A percentile compares a stretch with the other conserved stretches of the same genome.
These are phyloP conservation scores for Tetrao urogallus DNA, from an alignment of 2,113 vertebrate species.

Conservation along the genomic window DNA sequence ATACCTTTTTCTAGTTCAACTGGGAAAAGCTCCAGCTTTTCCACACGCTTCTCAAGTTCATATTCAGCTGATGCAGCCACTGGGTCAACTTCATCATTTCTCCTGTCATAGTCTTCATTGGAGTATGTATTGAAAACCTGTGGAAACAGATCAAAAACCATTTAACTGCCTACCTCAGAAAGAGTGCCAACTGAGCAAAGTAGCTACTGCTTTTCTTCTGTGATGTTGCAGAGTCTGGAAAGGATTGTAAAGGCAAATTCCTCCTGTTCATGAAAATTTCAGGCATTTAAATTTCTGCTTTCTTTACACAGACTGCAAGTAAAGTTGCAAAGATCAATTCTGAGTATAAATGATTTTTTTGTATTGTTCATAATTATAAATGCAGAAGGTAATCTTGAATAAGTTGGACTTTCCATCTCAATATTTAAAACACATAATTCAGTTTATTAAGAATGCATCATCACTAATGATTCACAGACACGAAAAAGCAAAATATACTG, in stretches of 20 bases:
- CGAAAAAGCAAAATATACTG: not conserved
- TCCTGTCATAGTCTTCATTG: constrained; percentile 96
- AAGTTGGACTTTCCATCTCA: not conserved
- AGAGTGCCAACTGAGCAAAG: not conserved
- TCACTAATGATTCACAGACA: not conserved
- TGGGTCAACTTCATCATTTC: constrained; percentile 96
- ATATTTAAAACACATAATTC: not conserved
- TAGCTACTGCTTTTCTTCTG: not conserved
- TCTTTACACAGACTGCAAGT: not conserved
- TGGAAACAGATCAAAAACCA: constrained; percentile 13
- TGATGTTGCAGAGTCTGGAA: not conserved
- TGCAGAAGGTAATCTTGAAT: not conserved
- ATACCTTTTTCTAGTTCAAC: constrained; percentile 97
- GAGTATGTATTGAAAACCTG: constrained; percentile 98
- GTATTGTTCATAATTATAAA: not conserved
- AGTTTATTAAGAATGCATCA: not conserved
- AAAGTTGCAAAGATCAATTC: not conserved
- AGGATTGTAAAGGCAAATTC: not conserved
- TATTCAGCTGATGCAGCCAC: constrained; percentile 98
- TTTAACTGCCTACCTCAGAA: not conserved
- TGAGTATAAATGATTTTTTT: not conserved
- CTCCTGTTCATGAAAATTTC: not conserved
- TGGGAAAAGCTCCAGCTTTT: constrained; percentile 97
- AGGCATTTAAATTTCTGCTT: not conserved
- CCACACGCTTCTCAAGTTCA: constrained; percentile 97